These are phyloP conservation scores for Polypedilum vanderplanki DNA, from an alignment of 1,140 invertebrate genomes.

Conservation along the genomic window DNA sequence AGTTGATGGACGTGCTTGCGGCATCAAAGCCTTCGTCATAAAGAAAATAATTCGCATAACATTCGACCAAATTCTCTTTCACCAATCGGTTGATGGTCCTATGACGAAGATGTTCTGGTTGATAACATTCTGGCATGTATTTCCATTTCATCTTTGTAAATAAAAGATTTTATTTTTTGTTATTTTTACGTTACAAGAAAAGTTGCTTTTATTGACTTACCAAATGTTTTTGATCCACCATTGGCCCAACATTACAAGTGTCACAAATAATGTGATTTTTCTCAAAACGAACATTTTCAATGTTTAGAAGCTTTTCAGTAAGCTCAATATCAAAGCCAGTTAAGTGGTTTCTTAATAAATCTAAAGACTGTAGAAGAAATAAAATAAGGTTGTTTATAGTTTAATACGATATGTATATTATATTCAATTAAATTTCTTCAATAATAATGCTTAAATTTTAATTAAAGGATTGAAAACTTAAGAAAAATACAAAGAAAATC, in stretches of 20 bases:
- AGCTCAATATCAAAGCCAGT: conserved; percentile 45
- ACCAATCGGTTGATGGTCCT: neutral
- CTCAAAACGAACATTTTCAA: conserved; percentile 43
- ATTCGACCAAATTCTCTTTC: conserved; percentile 16
- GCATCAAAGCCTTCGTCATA: neutral
- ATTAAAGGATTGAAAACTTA: too few relatives aligned
- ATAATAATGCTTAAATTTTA: too few relatives aligned
- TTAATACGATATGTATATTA: too few relatives aligned
- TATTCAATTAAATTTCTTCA: too few relatives aligned
- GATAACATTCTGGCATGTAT: neutral
- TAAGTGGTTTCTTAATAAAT: conserved; percentile 49
- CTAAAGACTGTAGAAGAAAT: conserved; percentile 36
- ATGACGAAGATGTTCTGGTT: neutral
- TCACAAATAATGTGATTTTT: conserved; percentile 54
- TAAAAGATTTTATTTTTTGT: neutral
- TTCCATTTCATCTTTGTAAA: conserved; percentile 15
- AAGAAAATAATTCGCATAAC: neutral
- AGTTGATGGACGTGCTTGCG: neutral
- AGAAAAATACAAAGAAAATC: too few relatives aligned
- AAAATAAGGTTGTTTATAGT: too few relatives aligned
- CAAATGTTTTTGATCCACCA: neutral
- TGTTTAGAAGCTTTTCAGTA: conserved; percentile 40
- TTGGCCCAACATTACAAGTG: conserved; percentile 44
- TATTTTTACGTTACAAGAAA: neutral
- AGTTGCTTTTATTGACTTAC: neutral